Evolutionary conservation across 2,888 invertebrate genomes (phyloP), one percentile per base, ranked within the genome.

Genomic region (Xanthostigma xanthostigma): DNA sequence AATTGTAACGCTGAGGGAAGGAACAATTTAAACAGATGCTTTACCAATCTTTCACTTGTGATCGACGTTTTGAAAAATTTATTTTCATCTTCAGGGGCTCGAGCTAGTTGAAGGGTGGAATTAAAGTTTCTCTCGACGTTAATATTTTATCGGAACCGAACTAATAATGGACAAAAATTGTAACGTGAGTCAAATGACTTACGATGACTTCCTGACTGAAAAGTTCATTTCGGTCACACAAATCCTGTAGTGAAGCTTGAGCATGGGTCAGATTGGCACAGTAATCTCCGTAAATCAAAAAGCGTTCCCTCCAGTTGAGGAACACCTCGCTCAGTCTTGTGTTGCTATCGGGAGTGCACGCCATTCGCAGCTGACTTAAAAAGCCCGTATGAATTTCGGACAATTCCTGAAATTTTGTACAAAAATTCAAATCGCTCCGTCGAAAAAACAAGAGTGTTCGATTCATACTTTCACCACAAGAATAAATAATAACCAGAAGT

Each of bases 221-320:
- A 5, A 66, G 60, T 52, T 78, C 76, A 60, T 80, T 82, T 52
- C 74, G 77, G 34, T 78, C 72, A 57, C 84, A 84, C 6, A 84
- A 62, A 40, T 84, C 79, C 65, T 91, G 90, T 50, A 97, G 75
- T 50, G 81, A 73, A 53, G 83, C 83, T 63, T 93, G 91, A n/a
- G 95, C 94, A 47, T 75, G 73, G 1, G 92, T 86, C 52, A 98
- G 75, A 67, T 93, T 91, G 43, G 95, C 88, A 71, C 97, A 97
- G 68, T 95, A 98, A 62, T 89, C 87, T 11, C 95, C 96, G 63
- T 98, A 98, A 48, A 93, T 78, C 36, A 96, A 76, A 64, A 98
- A 85, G 52, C 84, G 81, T 62, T 91, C 88, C 58, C 93, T 82
- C 79, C 87, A 93, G 57, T 85, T 82, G 45, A 94, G 76, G 71